phyloP scores from a whole-genome alignment of 2,113 vertebrate genomes.

The Melanerpes aurifrons region DNA sequence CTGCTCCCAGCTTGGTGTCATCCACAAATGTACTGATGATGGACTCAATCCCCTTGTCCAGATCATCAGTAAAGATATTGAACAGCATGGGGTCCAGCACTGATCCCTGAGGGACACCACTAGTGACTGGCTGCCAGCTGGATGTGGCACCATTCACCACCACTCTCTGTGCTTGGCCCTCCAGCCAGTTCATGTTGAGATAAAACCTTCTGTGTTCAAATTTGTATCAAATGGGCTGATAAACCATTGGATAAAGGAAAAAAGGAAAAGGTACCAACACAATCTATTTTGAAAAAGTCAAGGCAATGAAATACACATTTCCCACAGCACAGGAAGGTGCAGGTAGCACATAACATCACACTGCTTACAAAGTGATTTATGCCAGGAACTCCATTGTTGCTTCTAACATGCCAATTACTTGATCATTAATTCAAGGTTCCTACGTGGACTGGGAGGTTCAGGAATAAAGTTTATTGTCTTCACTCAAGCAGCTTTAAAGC shows the following conservation, averaged over 20 bases:
- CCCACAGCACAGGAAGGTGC: not conserved
- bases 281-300: not conserved
- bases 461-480: not conserved
- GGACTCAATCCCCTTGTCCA: no score
- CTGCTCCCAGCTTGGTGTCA: no score
- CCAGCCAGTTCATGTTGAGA: no score
- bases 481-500: not conserved
- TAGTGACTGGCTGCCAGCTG: no score
- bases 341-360: not conserved
- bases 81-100: no score
- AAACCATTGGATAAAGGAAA: conserved; percentile 27
- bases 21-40: no score
- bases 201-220: no score
- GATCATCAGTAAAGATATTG: no score
- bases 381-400: not conserved
- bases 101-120: no score
- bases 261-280: not conserved
- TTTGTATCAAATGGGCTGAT: not conserved
- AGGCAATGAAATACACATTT: not conserved
- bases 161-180: no score
- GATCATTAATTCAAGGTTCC: not conserved
- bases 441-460: not conserved
- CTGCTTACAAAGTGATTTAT: not conserved
- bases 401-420: not conserved
- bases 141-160: no score